Percentiles rank a stretch among this genome's conserved stretches.
phyloP scores from a whole-genome alignment of 2,113 vertebrate species.

The Suricata suricatta region DNA sequence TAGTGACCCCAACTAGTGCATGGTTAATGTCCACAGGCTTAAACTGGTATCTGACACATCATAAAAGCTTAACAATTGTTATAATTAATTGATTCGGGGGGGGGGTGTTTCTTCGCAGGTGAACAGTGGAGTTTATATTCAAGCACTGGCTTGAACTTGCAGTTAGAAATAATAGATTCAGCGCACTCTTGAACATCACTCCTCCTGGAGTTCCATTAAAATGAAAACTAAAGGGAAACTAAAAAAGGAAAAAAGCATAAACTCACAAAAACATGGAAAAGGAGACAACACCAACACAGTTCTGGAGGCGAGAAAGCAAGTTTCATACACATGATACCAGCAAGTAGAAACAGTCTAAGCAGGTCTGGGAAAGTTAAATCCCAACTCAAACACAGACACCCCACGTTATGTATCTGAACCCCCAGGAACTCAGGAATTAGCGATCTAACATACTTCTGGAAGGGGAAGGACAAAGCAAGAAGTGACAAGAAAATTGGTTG shows the following conservation, averaged over 20 bases:
- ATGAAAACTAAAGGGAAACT: conserved; percentile 5
- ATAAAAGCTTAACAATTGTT: conserved; percentile 30
- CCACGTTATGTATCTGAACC: neutral
- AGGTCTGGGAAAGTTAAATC: neutral
- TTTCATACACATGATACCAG: neutral
- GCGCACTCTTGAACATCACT: neutral
- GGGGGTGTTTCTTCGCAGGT: neutral
- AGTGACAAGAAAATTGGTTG: neutral
- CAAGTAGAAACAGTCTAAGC: neutral
- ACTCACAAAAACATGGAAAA: conserved; percentile 25
- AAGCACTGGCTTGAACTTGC: conserved; percentile 19
- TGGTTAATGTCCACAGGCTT: neutral
- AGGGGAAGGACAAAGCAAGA: neutral
- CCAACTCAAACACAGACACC: neutral
- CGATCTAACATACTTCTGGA: neutral
- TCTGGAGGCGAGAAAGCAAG: neutral
- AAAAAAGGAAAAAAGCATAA: neutral
- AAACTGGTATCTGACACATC: conserved; percentile 34
- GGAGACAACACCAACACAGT: neutral
- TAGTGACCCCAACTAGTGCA: neutral
- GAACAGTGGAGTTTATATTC: neutral
- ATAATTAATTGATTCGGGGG: neutral
- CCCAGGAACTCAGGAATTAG: neutral
- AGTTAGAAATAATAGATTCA: neutral
- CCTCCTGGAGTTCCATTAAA: conserved; percentile 2